A percentile compares a stretch with the other conserved stretches of the same genome.
phyloP scores from a whole-genome alignment of 1,140 invertebrate genomes.

The Ooceraea biroi region DNA sequence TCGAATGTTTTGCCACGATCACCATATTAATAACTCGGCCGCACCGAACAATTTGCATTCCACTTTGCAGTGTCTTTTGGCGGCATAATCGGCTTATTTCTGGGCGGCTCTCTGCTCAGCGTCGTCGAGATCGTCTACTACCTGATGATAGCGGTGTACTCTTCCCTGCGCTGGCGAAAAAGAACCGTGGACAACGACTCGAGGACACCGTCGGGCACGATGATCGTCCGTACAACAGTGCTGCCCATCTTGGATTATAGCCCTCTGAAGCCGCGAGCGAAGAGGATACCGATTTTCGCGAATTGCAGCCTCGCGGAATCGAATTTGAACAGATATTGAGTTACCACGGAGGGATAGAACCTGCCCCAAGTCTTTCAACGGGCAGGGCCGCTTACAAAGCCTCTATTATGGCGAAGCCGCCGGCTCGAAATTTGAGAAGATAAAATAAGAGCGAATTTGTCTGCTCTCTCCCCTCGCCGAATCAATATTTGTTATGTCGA shows the following conservation, averaged over 20 bases:
- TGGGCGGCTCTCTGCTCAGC: slow-evolving; percentile 60
- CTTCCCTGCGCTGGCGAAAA: background rate
- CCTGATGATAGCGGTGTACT: slow-evolving; percentile 27
- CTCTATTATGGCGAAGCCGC: slow-evolving; percentile 2
- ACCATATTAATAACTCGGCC: slow-evolving; percentile 61
- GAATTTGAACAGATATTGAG: slow-evolving; percentile 64
- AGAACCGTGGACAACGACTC: background rate
- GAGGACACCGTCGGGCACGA: background rate
- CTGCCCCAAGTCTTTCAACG: slow-evolving; percentile 14
- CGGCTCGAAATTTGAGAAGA: slow-evolving; percentile 26
- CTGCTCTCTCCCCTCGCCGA: background rate
- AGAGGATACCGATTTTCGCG: slow-evolving; percentile 60
- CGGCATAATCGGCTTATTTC: slow-evolving; percentile 69
- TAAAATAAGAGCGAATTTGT: slow-evolving; percentile 30
- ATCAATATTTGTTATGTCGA: slow-evolving; percentile 34
- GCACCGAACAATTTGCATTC: slow-evolving; percentile 17
- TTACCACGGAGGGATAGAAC: slow-evolving; percentile 1
- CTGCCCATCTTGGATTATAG: slow-evolving; percentile 61
- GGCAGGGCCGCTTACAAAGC: background rate
- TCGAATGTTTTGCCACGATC: slow-evolving; percentile 61
- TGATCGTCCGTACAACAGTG: background rate
- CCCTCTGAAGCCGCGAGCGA: slow-evolving; percentile 53
- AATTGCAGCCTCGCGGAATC: slow-evolving; percentile 58
- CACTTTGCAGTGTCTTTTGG: slow-evolving; percentile 63
- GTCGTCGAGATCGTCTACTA: slow-evolving; percentile 60